phyloP scores from a whole-genome alignment of 2,797 vertebrate species.

The Amniataba percoides region DNA sequence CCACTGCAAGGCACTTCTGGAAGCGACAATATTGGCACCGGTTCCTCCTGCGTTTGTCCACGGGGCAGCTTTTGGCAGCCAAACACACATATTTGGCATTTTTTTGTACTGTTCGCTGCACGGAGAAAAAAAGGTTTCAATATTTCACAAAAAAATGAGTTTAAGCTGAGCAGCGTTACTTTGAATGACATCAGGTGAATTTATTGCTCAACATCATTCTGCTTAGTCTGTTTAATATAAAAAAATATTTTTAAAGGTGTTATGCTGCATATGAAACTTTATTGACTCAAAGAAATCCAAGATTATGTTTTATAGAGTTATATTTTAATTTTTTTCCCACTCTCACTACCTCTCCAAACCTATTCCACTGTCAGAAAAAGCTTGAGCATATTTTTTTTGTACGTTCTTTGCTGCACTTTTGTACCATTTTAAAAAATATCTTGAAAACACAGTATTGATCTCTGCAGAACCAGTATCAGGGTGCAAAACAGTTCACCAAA shows the following conservation, averaged over 20 bases:
- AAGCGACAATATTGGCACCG: constrained; percentile 97
- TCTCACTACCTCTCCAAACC: not conserved
- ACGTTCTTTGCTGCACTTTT: not conserved
- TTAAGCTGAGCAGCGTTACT: not conserved
- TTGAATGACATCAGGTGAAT: not conserved
- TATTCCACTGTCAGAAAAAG: not conserved
- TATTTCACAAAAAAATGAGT: not conserved
- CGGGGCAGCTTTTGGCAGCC: constrained; percentile 95
- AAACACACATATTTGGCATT: constrained; percentile 97
- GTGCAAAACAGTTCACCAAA: not conserved
- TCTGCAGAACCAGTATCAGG: not conserved
- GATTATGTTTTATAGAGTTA: not conserved
- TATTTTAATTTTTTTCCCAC: not conserved
- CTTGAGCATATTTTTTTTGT: not conserved
- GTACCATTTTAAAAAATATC: not conserved
- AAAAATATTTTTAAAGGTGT: not conserved
- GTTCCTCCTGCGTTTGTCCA: constrained; percentile 96
- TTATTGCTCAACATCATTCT: not conserved
- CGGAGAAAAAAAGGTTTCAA: constrained; percentile 9
- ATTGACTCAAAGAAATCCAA: not conserved
- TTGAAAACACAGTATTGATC: not conserved
- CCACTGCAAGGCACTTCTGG: constrained; percentile 96
- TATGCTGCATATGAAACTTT: not conserved
- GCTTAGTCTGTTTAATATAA: not conserved
- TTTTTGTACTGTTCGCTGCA: constrained; percentile 96